Percentiles rank a stretch among this genome's conserved stretches.
Conservation (phyloP, 2,888 invertebrate genomes). For the Spialia ferax region DNA sequence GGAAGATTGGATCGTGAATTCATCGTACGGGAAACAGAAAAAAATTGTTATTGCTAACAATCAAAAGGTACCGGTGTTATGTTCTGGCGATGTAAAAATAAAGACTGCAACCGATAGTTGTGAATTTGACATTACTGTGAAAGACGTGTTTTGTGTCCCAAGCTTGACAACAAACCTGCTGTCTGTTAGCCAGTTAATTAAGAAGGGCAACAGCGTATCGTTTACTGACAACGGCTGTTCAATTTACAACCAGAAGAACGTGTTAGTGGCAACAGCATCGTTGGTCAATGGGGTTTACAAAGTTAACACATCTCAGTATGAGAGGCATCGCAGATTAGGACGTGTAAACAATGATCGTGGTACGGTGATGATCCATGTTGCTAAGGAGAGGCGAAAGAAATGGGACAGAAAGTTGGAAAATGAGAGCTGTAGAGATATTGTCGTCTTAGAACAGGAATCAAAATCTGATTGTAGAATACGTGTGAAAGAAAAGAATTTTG, state of each 20-base stretch:
- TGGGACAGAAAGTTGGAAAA: conserved; percentile 8
- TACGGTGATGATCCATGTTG: conserved; percentile 32
- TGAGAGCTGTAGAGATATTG: background rate
- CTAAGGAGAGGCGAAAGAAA: conserved; percentile 16
- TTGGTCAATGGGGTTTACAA: conserved; percentile 12
- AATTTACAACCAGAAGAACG: conserved; percentile 21
- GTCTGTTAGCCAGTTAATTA: background rate
- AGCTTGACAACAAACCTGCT: conserved; percentile 2
- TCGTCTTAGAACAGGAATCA: background rate
- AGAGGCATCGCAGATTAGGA: background rate
- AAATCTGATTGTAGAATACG: background rate
- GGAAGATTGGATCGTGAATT: conserved; percentile 10
- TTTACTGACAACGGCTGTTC: conserved; percentile 9
- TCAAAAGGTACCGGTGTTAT: conserved; percentile 30
- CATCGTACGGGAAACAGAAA: conserved; percentile 11
- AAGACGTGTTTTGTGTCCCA: conserved; percentile 26
- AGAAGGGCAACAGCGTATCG: background rate
- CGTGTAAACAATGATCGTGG: conserved; percentile 1
- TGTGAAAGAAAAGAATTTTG: conserved; percentile 5
- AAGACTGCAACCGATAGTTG: background rate
- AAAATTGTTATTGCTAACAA: conserved; percentile 51
- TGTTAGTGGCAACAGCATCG: conserved; percentile 20
- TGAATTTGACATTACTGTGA: background rate
- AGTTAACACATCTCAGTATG: background rate
- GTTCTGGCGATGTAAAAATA: conserved; percentile 3